Evolutionary conservation across 1,140 invertebrate genomes (phyloP).

Genomic region (Rhopalosiphum padi): DNA sequence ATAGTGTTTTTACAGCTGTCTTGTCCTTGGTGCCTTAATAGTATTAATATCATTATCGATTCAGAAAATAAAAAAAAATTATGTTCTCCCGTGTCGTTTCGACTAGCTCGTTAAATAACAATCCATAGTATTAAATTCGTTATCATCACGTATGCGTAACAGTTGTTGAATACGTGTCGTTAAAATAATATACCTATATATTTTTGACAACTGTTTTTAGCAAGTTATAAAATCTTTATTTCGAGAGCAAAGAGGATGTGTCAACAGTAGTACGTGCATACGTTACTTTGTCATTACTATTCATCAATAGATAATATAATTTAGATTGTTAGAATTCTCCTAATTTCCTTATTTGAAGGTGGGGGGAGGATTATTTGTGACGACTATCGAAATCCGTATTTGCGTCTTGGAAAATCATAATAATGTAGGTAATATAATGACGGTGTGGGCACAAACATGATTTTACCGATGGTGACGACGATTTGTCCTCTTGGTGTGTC

Average conservation of each 20-base stretch:
- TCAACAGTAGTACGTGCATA: neutral
- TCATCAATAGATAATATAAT: neutral
- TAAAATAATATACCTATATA: neutral
- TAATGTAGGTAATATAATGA: neutral
- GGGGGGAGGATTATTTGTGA: neutral
- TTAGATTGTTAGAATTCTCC: neutral
- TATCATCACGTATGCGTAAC: neutral
- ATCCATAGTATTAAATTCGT: neutral
- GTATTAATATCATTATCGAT: neutral
- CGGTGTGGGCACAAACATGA: neutral
- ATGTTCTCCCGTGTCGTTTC: neutral
- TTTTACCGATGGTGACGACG: neutral
- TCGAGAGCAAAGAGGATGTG: neutral
- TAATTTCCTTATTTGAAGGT: neutral
- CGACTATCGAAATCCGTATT: neutral
- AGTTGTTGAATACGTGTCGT: neutral
- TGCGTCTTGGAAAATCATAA: neutral
- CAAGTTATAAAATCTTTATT: neutral
- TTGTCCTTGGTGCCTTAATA: constrained; percentile 3
- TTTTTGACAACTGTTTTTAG: neutral
- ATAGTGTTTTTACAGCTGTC: neutral
- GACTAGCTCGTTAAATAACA: neutral
- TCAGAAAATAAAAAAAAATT: neutral
- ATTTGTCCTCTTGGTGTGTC: neutral
- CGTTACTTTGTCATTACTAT: neutral